Evolutionary conservation across 2,113 vertebrate species (phyloP).

Genomic region (Carlito syrichta): DNA sequence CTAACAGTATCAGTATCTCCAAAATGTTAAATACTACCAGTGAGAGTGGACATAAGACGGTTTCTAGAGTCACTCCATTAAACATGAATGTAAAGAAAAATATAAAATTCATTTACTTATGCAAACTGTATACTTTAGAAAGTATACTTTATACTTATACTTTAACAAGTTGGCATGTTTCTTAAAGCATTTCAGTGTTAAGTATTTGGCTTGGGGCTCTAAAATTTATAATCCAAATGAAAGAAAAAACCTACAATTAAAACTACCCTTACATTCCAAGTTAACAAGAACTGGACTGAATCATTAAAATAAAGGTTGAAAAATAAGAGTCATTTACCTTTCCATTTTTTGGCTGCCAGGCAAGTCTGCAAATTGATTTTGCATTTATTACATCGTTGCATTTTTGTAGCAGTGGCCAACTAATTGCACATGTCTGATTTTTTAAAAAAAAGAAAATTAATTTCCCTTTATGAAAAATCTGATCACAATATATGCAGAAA

Average conservation of each 20-base stretch:
- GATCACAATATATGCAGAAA: not conserved
- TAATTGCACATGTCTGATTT: conserved; percentile 86
- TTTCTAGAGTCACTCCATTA: not conserved
- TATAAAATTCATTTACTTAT: not conserved
- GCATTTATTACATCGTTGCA: conserved; percentile 92
- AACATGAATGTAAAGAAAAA: not conserved
- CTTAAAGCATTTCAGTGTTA: conserved; percentile 23
- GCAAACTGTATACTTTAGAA: conserved; percentile 3
- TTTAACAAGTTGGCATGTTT: conserved; percentile 25
- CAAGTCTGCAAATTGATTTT: conserved; percentile 93
- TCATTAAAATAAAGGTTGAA: conserved; percentile 28
- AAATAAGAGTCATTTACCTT: conserved; percentile 82
- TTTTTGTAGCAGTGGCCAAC: conserved; percentile 91
- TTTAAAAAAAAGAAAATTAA: conserved; percentile 13
- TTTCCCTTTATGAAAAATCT: conserved; percentile 55
- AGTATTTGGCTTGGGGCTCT: not conserved
- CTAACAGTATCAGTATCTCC: not conserved
- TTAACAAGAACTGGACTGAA: conserved; percentile 25
- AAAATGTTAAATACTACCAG: not conserved
- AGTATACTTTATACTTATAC: too few relatives aligned
- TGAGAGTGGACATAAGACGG: not conserved
- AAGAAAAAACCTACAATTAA: not conserved
- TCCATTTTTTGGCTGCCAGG: conserved; percentile 90
- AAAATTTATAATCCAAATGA: conserved; percentile 33
- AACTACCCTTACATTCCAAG: conserved; percentile 27